phyloP scores from a whole-genome alignment of 2,113 vertebrate genomes.

The Aptenodytes patagonicus region DNA sequence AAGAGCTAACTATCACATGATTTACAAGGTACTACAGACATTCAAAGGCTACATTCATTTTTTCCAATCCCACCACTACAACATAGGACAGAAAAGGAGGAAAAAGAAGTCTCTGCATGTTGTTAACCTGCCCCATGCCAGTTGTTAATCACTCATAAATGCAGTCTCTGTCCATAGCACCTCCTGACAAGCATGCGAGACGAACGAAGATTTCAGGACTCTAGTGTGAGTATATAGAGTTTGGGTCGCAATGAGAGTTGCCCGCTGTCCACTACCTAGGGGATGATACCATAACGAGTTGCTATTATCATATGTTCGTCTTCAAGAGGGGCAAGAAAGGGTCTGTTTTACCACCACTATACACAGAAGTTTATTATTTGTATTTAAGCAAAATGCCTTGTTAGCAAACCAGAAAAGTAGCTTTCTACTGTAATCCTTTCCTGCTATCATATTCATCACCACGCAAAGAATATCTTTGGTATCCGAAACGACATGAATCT shows the following conservation, averaged over 20 bases:
- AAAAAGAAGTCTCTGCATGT: neutral
- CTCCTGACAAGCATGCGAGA: neutral
- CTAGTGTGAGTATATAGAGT: neutral
- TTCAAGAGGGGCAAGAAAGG: neutral
- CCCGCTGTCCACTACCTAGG: neutral
- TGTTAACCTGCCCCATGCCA: neutral
- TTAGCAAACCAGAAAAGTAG: neutral
- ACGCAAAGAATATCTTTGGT: neutral
- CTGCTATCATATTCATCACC: neutral
- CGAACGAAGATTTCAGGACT: neutral
- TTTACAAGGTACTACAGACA: neutral
- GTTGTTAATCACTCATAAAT: neutral
- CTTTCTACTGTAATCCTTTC: neutral
- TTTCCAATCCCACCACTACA: neutral
- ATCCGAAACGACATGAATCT: neutral
- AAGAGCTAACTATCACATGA: neutral
- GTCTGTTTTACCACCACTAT: neutral
- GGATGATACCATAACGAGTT: neutral
- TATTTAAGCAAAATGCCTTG: neutral
- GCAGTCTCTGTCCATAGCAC: neutral
- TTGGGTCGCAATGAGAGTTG: neutral
- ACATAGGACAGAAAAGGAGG: neutral
- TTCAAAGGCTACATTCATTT: neutral
- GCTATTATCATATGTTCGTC: neutral
- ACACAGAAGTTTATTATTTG: neutral